Evolutionary conservation across 2,113 vertebrate species (phyloP), one percentile per base, ranked within the genome.

Genomic region (Hassar affinis): DNA sequence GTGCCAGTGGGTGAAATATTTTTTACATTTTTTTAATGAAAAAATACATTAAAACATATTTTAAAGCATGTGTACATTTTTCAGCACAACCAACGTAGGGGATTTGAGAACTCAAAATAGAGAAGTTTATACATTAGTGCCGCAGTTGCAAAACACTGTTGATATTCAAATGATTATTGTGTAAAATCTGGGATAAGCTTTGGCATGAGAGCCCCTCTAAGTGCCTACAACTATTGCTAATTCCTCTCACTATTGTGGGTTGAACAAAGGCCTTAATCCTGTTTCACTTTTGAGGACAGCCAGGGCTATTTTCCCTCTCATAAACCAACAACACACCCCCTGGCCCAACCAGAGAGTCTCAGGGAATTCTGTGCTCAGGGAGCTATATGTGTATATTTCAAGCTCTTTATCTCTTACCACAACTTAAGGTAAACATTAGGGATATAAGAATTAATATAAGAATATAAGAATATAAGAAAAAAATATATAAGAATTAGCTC

Each of bases 81-180:
- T 89, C 92, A 89, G 87, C 86, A 93, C 94, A 93, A 93, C 95
- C 96, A 93, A 90, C 92, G 94, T 91, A 9, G 93, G 93, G 95
- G 96, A 96, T 96, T 97, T 95, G 90, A 87, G 91, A 95, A 85
- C 95, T 96, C 95, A 96, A 97, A 99, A 96, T 95, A 93, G 95
- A 96, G 95, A 97, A 97, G 96, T 98, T 98, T 99, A 98, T 99
- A 99, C 97, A 98, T 98, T 97, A 98, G 96, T 95, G 94, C 95
- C 93, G 96, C 95, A 99, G 97, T 99, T 99, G 95, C 97, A 97
- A 98, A 99, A 98, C 97, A 99, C 98, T 97, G 97, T 99, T 99
- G 97, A 98, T 98, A 99, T 99, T 99, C 97, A 99, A 99, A 99
- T 99, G 96, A 98, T 99, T 98, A 98, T 99, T 99, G 97, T 99